Evolutionary conservation across 2,113 vertebrate species (phyloP).

Genomic region (Rhombomys opimus): DNA sequence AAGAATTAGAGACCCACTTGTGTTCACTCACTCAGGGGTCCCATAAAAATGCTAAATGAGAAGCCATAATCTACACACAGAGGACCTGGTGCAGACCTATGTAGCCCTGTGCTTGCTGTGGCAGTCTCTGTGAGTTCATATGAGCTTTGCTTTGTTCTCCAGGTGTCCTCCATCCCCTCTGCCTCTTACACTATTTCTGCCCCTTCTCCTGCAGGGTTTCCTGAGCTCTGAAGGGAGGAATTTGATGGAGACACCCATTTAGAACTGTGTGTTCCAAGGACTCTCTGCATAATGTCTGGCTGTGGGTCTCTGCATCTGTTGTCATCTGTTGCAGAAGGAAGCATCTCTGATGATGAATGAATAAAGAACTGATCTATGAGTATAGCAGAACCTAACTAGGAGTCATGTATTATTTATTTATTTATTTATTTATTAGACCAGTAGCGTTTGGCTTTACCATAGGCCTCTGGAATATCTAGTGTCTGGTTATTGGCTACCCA

Average conservation of each 20-base stretch:
- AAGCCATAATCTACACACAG: background rate
- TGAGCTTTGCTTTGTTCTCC: background rate
- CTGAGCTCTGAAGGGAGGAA: background rate
- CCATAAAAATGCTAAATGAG: background rate
- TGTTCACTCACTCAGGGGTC: background rate
- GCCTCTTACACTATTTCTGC: background rate
- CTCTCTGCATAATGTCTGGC: background rate
- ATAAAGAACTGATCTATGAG: background rate
- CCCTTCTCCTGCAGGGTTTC: background rate
- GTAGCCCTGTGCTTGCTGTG: background rate
- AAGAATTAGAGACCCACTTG: background rate
- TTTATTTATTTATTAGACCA: background rate
- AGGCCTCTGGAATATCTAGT: background rate
- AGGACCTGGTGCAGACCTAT: background rate
- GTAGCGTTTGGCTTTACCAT: background rate
- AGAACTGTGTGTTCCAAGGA: background rate
- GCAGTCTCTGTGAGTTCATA: background rate
- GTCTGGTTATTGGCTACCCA: background rate
- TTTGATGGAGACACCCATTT: background rate
- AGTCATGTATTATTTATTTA: background rate
- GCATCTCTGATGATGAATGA: background rate
- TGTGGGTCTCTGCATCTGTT: background rate
- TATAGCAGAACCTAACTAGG: background rate
- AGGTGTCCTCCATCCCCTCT: background rate
- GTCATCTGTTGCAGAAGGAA: too few species aligned